A percentile compares a stretch with the other conserved stretches of the same genome.
phyloP scores from a whole-genome alignment of 2,888 invertebrate genomes.

The Platycheirus rosarum region DNA sequence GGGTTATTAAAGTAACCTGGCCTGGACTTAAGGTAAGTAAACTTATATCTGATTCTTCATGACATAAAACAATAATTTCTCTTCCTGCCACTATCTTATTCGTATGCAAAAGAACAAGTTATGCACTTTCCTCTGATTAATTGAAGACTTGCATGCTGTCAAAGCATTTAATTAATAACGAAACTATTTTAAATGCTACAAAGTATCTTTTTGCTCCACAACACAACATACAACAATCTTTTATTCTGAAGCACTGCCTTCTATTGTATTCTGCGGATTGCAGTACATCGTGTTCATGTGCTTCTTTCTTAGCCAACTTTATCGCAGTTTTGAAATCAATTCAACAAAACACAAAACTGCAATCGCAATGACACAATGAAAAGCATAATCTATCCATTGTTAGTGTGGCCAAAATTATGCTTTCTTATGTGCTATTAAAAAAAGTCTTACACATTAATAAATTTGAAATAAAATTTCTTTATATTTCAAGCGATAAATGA shows the following conservation, averaged over 20 bases:
- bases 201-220: conserved; percentile 32
- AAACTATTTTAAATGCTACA: conserved; percentile 53
- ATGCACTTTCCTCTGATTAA: conserved; percentile 6
- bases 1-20: too few species aligned
- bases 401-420: conserved; percentile 6
- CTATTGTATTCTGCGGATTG: conserved; percentile 39
- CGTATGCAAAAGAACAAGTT: conserved; percentile 17
- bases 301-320: conserved; percentile 14
- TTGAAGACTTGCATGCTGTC: conserved; percentile 45
- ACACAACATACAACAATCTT: conserved; percentile 3
- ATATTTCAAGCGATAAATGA: too few species aligned
- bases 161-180: conserved; percentile 50
- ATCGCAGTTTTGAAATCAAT: conserved; percentile 53
- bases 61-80: too few species aligned
- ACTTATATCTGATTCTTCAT: too few species aligned
- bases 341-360: conserved; percentile 44
- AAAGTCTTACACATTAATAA: too few species aligned
- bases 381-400: not conserved
- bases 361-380: conserved; percentile 3
- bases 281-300: conserved; percentile 26
- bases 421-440: too few species aligned
- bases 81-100: not conserved
- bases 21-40: too few species aligned
- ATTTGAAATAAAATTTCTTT: too few species aligned
- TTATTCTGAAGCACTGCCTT: not conserved